Evolutionary conservation across 2,888 invertebrate genomes (phyloP).

Genomic region (Dicycla oo): DNA sequence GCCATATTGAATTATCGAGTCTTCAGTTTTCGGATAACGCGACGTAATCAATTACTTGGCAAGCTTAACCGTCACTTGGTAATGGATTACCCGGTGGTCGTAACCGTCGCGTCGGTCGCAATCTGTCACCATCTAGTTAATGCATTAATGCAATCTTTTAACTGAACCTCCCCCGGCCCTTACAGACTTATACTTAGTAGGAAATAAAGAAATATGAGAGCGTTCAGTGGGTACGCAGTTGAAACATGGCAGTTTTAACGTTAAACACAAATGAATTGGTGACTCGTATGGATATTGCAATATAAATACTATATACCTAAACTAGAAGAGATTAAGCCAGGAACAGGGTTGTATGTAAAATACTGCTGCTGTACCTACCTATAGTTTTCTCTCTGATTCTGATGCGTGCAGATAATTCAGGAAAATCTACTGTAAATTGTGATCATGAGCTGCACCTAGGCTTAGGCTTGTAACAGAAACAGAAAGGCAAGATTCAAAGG

Average conservation of each 20-base stretch:
- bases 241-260: background rate
- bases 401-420: too few species aligned
- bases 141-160: slow-evolving; percentile 65
- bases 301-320: too few species aligned
- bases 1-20: slow-evolving; percentile 2
- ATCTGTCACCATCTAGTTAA: slow-evolving; percentile 65
- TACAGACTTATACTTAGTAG: slow-evolving; percentile 24
- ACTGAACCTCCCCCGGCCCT: slow-evolving; percentile 20
- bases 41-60: slow-evolving; percentile 59
- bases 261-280: slow-evolving; percentile 6
- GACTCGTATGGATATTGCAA: too few species aligned
- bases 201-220: slow-evolving; percentile 38
- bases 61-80: slow-evolving; percentile 54
- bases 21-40: slow-evolving; percentile 42
- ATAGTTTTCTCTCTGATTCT: too few species aligned
- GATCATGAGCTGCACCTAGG: too few species aligned
- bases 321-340: too few species aligned
- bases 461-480: too few species aligned
- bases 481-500: too few species aligned
- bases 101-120: slow-evolving; percentile 38
- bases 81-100: slow-evolving; percentile 58
- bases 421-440: too few species aligned
- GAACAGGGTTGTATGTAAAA: too few species aligned
- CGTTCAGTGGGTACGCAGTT: background rate
- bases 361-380: too few species aligned